phyloP scores from a whole-genome alignment of 2,797 vertebrate genomes.

The Paratrypauchen microcephalus region DNA sequence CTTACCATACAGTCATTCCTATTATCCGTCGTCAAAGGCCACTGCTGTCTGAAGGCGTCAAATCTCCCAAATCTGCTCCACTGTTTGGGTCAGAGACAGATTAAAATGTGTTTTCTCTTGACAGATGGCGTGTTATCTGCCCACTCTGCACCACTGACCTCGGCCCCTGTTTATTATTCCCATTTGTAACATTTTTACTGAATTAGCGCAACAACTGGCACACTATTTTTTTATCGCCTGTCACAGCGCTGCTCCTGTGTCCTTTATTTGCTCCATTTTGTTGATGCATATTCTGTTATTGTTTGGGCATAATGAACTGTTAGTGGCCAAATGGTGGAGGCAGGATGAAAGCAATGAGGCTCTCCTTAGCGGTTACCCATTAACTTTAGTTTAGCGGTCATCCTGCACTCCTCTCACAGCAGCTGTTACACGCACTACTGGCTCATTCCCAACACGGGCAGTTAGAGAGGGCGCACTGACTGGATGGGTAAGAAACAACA shows the following conservation, averaged over 20 bases:
- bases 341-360: slow-evolving; percentile 14
- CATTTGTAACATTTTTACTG: slow-evolving; percentile 9
- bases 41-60: slow-evolving; percentile 77
- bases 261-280: slow-evolving; percentile 3
- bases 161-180: slow-evolving; percentile 30
- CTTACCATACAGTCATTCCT: slow-evolving; percentile 49
- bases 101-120: slow-evolving; percentile 45
- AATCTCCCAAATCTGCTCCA: slow-evolving; percentile 86
- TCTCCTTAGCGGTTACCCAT: slow-evolving; percentile 21
- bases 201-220: slow-evolving; percentile 40
- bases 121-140: slow-evolving; percentile 51
- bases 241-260: background rate
- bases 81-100: slow-evolving; percentile 71
- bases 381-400: slow-evolving; percentile 35
- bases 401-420: slow-evolving; percentile 19
- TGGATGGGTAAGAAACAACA: slow-evolving; percentile 8
- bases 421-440: slow-evolving; percentile 46
- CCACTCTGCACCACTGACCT: slow-evolving; percentile 22
- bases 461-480: slow-evolving; percentile 20
- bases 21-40: slow-evolving; percentile 63
- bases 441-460: slow-evolving; percentile 33
- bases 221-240: background rate
- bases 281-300: slow-evolving; percentile 20
- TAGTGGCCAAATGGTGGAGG: slow-evolving; percentile 15
- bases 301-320: slow-evolving; percentile 17